Evolutionary conservation across 2,888 invertebrate genomes (phyloP).

Genomic region (Drosophila eohydei): DNA sequence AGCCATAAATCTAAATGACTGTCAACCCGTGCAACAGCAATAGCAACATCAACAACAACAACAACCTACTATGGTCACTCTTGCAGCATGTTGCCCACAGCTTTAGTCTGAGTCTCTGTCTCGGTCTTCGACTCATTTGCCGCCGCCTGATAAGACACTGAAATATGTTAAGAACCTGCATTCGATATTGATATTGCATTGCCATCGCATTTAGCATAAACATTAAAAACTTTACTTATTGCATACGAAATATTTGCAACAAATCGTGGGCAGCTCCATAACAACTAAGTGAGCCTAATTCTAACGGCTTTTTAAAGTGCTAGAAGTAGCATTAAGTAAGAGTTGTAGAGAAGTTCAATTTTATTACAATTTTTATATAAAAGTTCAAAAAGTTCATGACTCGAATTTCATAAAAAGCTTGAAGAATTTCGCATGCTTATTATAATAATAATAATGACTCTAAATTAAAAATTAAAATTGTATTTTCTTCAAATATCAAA

Average conservation of each 20-base stretch:
- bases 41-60: constrained; percentile 23
- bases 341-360: neutral
- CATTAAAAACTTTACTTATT: constrained; percentile 67
- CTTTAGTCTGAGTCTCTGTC: neutral
- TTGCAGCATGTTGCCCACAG: constrained; percentile 67
- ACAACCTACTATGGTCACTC: constrained; percentile 66
- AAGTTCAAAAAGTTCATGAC: too few relatives aligned
- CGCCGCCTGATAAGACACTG: constrained; percentile 76
- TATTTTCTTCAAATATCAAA: too few relatives aligned
- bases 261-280: constrained; percentile 6
- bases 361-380: too few relatives aligned
- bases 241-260: constrained; percentile 39
- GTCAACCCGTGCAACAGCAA: constrained; percentile 68
- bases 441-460: too few relatives aligned
- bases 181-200: constrained; percentile 77
- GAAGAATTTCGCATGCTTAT: too few relatives aligned
- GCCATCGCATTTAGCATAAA: constrained; percentile 75
- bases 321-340: neutral
- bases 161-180: constrained; percentile 76
- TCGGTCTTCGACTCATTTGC: constrained; percentile 64
- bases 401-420: too few relatives aligned
- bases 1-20: constrained; percentile 82
- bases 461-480: too few relatives aligned
- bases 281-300: neutral
- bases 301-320: too few relatives aligned